phyloP scores from a whole-genome alignment of 2,113 vertebrate species.

The Leucoraja erinaceus region DNA sequence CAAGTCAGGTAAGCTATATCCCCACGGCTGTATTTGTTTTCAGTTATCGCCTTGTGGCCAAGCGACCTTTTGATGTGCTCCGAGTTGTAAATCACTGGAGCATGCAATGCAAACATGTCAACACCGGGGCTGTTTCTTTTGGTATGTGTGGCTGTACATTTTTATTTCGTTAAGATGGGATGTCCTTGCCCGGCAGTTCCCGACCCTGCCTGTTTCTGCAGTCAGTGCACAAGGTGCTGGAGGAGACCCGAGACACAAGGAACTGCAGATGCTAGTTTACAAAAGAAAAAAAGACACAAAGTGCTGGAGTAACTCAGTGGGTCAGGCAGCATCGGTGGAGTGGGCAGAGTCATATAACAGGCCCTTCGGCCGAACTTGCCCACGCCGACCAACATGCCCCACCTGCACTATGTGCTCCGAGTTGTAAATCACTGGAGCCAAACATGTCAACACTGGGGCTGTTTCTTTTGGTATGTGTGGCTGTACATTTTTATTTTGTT shows the following conservation, averaged over 20 bases:
- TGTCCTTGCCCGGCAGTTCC: not conserved
- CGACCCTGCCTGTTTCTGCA: not conserved
- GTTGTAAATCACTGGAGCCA: not conserved
- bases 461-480: not conserved
- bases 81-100: not conserved
- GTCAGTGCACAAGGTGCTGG: not conserved
- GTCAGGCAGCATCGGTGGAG: too few relatives aligned
- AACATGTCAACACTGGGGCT: not conserved
- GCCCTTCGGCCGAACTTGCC: too few relatives aligned
- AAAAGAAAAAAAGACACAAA: too few relatives aligned
- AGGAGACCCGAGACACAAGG: too few relatives aligned
- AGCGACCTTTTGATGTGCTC: not conserved
- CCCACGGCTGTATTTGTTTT: not conserved
- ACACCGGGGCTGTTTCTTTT: not conserved
- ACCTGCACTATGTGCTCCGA: too few relatives aligned
- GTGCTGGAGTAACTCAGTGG: too few relatives aligned
- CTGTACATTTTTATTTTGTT: not conserved
- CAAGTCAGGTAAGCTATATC: conserved; percentile 76
- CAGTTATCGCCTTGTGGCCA: not conserved
- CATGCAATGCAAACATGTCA: not conserved
- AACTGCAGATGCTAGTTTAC: too few relatives aligned
- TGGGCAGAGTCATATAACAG: too few relatives aligned
- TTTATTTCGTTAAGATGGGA: not conserved
- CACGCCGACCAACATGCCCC: too few relatives aligned
- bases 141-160: not conserved